Evolutionary conservation across 2,888 invertebrate genomes (phyloP), one percentile per base, ranked within the genome.

Genomic region (Netelia virgata): DNA sequence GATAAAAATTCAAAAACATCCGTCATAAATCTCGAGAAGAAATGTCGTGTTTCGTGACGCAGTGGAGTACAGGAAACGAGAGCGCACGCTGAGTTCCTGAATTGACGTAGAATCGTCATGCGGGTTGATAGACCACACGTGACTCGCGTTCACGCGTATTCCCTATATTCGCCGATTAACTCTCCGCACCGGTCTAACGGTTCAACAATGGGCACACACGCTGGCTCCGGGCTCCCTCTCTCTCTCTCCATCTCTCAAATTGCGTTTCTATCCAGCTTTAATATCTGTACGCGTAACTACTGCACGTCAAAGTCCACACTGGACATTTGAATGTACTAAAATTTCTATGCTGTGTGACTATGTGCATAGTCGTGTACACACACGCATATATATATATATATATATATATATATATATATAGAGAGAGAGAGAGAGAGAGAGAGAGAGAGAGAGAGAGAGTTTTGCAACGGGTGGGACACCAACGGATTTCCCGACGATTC

Each of bases 131-230:
- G 55, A 64, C 69, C 74, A 78, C 78, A 79, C 78, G 79, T 74
- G 78, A 75, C 23, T 74, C 74, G 57, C 83, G 61, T 78, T 83
- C 83, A 78, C 74, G 78, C 79, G 74, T 61, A 28, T 69, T 57
- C 79, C 55, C 64, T 63, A 55, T 18, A 53, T 28, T 28, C 61
- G 28, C 63, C 61, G 50, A 74, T 55, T 83, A 43, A 63, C 78
- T 23, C 61, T 57, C 68, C 61, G 28, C 57, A 18, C 74, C 50
- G 28, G 55, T 70, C 78, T 83, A 83, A 83, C 83, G 83, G 78
- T 79, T 75, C 83, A 75, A 83, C 83, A 79, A 83, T 72, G 74
- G 68, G 63, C 69, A 74, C 83, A 83, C 78, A 61, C 73, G 73
- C 68, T 20, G 78, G 66, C 59, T 47, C 59, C 43, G 64, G 23